Base-by-base conservation (phyloP, 2,888 invertebrate species). In the Drosophila anomalata region DNA sequence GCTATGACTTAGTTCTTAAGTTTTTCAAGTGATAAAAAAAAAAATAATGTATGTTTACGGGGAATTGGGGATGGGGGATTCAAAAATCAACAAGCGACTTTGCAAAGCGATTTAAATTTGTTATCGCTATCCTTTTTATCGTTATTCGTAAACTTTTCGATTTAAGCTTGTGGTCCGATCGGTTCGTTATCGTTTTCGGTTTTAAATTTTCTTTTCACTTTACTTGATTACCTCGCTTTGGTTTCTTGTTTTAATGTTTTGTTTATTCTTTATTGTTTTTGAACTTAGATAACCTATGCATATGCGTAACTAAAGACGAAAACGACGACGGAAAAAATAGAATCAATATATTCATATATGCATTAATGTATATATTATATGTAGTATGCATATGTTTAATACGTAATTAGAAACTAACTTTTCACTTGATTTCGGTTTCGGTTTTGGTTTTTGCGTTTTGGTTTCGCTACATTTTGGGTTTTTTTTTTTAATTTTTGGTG, bases 1-100 rank as follows among this genome's bases (percentile, higher is more conserved):
- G 46, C 87, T 82, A 82, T 82, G 81, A 82, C 81, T 82, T 82
- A 82, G 81, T 75, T 87, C 52, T 85, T 87, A 85, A 77, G 75
- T 79, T 77, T 7, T 59, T 57, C 59, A 46, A 58, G 52, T 52
- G 55, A 48, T 48, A 47, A 20, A 33, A 53, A 53, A 46, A 41
- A 2, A 36, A 50, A 53, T 20, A 44, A 22, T 20, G 20, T 33
- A 33, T 33, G 5, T 12, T 33, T 12, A 12, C n/a, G 33, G 36
- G 36, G 14, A n/a, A 6, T 6, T n/a, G 12, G 20, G 22, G 9
- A 22, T 11, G 22, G 12, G 20, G 22, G 11, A 5, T 22, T 29
- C 11, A 44, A 52, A 53, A 66, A 69, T 50, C 42, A 70, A 63
- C 44, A 66, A 69, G 67, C 82, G 61, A 51, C 17, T 44, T 42